phyloP scores from a whole-genome alignment of 2,797 vertebrate species.

The Pipistrellus nathusii region DNA sequence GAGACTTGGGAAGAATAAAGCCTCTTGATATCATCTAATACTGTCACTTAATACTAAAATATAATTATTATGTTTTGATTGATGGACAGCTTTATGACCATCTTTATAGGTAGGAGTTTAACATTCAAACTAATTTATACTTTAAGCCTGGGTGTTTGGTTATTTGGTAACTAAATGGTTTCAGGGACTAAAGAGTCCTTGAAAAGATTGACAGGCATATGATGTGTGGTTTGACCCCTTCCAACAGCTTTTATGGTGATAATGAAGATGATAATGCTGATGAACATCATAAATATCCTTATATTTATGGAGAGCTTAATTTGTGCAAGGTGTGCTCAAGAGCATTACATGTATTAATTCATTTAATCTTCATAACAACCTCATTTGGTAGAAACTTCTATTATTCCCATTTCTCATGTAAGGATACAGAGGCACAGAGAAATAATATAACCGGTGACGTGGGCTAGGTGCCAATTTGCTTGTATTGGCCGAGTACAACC shows the following conservation, averaged over 20 bases:
- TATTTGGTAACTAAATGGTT: not conserved
- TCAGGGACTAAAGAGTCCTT: not conserved
- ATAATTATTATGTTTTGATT: not conserved
- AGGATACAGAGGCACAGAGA: not conserved
- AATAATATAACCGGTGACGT: not conserved
- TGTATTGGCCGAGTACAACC: not conserved
- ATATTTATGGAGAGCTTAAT: not conserved
- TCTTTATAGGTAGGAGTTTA: not conserved
- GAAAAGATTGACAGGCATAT: not conserved
- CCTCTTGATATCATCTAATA: not conserved
- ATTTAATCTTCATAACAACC: not conserved
- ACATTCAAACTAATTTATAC: not conserved
- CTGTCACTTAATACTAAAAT: not conserved
- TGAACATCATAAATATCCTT: not conserved
- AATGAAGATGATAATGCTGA: not conserved
- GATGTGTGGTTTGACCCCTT: not conserved
- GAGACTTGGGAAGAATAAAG: constrained; percentile 22
- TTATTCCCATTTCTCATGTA: not conserved
- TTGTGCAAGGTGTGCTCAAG: not conserved
- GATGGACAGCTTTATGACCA: not conserved
- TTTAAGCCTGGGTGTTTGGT: not conserved
- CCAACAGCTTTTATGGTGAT: not conserved
- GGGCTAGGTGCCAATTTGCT: not conserved
- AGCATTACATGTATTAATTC: not conserved
- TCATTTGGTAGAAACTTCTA: not conserved